Evolutionary conservation across 1,140 invertebrate species (phyloP).

Genomic region (Cydia fagiglandana): DNA sequence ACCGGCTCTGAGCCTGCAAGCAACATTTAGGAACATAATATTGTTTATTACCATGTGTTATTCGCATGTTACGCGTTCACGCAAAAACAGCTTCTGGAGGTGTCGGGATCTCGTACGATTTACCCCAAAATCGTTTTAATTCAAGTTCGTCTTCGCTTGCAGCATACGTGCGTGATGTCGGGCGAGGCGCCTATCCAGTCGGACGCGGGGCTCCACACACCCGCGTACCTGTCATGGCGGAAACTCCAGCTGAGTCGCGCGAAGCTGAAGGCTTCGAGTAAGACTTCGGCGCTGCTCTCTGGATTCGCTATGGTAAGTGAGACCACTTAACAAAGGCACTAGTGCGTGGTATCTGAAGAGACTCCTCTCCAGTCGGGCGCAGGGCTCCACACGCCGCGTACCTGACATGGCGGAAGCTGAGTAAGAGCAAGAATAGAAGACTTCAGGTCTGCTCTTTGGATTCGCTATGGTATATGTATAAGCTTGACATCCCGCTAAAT

Average conservation of each 20-base stretch:
- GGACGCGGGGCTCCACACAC: constrained; percentile 84
- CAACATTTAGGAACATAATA: no score
- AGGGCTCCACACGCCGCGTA: constrained; percentile 87
- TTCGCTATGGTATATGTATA: constrained; percentile 99
- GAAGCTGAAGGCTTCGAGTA: constrained; percentile 97
- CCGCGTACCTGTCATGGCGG: constrained; percentile 92
- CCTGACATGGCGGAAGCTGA: constrained; percentile 94
- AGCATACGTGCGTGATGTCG: constrained; percentile 74
- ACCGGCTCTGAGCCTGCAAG: no score
- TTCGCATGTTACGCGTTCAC: not conserved
- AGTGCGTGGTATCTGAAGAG: constrained; percentile 52
- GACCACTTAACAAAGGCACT: not conserved
- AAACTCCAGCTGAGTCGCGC: constrained; percentile 95
- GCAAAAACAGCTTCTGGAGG: constrained; percentile 5
- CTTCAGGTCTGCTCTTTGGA: constrained; percentile 96
- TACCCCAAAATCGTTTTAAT: not conserved
- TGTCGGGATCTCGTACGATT: not conserved
- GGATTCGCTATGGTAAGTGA: constrained; percentile 96
- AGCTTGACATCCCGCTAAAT: constrained; percentile 39
- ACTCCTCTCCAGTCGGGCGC: constrained; percentile 65
- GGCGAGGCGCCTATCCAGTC: constrained; percentile 68
- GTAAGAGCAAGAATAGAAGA: constrained; percentile 85
- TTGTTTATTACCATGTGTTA: no score
- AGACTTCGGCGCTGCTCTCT: constrained; percentile 96
- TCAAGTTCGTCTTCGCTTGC: constrained; percentile 27